These are phyloP conservation scores for Rhagoletis pomonella DNA, from an alignment of 1,140 invertebrate genomes.

Conservation along the genomic window DNA sequence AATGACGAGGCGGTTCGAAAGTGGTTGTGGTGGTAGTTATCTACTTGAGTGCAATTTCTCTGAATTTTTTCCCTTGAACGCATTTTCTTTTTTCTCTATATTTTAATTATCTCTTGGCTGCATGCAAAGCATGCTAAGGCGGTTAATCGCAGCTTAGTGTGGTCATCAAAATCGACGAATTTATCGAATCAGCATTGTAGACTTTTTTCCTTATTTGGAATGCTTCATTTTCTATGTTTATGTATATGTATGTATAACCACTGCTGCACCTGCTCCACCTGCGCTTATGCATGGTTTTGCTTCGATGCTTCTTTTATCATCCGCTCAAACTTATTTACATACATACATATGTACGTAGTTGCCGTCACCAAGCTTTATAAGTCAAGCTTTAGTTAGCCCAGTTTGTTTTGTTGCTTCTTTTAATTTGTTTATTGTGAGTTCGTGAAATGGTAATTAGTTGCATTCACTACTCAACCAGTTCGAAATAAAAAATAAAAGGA, in stretches of 20 bases:
- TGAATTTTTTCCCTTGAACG: too few relatives aligned
- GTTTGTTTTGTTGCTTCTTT: background rate
- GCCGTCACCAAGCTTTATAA: too few relatives aligned
- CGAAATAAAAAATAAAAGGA: background rate
- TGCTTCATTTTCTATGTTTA: slow-evolving; percentile 1
- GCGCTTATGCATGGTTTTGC: too few relatives aligned
- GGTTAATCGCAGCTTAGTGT: slow-evolving; percentile 13
- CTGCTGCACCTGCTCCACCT: too few relatives aligned
- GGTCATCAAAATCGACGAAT: background rate
- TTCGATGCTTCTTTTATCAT: too few relatives aligned
- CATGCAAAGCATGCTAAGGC: background rate
- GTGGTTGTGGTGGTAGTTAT: too few relatives aligned
- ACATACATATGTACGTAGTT: too few relatives aligned
- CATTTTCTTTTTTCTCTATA: too few relatives aligned
- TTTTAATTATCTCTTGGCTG: too few relatives aligned
- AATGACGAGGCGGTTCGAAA: too few relatives aligned
- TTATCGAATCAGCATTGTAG: background rate
- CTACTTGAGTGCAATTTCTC: too few relatives aligned
- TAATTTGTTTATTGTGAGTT: slow-evolving; percentile 26
- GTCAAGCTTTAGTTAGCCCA: background rate
- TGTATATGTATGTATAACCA: background rate
- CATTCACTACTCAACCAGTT: slow-evolving; percentile 11
- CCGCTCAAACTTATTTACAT: too few relatives aligned
- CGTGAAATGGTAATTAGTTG: slow-evolving; percentile 28
- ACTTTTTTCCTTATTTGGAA: background rate